phyloP scores from a whole-genome alignment of 2,797 vertebrate species.

The Characodon lateralis region DNA sequence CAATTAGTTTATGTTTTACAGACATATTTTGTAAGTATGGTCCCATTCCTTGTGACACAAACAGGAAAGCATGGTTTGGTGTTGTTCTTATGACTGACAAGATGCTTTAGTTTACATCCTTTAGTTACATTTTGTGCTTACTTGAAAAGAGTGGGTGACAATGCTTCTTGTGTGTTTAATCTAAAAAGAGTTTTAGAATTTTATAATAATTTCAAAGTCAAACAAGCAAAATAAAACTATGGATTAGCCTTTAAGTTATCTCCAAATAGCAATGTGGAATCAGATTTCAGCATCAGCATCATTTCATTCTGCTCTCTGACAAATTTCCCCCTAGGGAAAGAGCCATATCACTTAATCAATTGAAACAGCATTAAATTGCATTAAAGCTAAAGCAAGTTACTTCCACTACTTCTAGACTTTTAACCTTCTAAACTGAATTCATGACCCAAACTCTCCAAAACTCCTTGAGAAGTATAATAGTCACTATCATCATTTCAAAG shows the following conservation, averaged over 20 bases:
- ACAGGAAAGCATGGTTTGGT: not conserved
- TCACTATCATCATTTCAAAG: not conserved
- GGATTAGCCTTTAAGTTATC: not conserved
- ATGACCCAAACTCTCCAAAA: conserved; percentile 5
- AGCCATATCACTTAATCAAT: not conserved
- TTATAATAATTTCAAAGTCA: too few species aligned
- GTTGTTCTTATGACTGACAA: not conserved
- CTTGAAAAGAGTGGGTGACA: not conserved
- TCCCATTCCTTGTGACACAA: not conserved
- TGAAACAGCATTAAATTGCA: not conserved
- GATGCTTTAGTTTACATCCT: not conserved
- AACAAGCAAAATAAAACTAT: not conserved
- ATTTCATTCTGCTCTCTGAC: not conserved
- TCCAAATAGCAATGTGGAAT: not conserved
- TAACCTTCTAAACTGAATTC: not conserved
- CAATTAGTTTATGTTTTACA: not conserved
- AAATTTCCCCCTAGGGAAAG: not conserved
- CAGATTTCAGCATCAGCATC: not conserved
- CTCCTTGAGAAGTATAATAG: conserved; percentile 1
- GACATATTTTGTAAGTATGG: not conserved
- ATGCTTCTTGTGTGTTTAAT: not conserved
- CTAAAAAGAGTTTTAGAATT: too few species aligned
- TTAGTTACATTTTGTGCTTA: not conserved
- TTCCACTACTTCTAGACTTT: not conserved
- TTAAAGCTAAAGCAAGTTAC: not conserved